phyloP scores from a whole-genome alignment of 2,888 invertebrate genomes.

The Drosophila bunnanda region DNA sequence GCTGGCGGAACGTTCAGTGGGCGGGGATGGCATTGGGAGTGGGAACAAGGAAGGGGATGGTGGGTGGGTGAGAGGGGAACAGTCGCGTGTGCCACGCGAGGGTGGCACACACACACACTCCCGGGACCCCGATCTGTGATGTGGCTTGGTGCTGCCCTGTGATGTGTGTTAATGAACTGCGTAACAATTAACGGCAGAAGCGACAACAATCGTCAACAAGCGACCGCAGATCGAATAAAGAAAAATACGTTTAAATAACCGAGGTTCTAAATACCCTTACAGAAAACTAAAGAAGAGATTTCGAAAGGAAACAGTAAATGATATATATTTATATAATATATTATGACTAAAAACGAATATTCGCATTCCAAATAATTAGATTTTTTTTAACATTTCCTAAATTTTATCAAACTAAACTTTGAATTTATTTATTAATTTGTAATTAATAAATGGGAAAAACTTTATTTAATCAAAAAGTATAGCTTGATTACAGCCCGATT shows the following conservation, averaged over 20 bases:
- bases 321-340: too few species aligned
- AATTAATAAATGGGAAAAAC: not conserved
- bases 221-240: constrained; percentile 15
- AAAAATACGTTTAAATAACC: not conserved
- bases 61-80: constrained; percentile 28
- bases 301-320: not conserved
- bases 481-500: not conserved
- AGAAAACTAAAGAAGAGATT: not conserved
- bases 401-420: not conserved
- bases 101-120: constrained; percentile 52
- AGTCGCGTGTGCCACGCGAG: constrained; percentile 78
- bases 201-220: constrained; percentile 51
- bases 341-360: too few species aligned
- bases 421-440: not conserved
- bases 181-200: constrained; percentile 70
- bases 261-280: not conserved
- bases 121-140: constrained; percentile 25
- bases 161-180: constrained; percentile 76
- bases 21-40: constrained; percentile 1
- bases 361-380: too few species aligned
- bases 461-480: not conserved
- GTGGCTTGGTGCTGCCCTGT: constrained; percentile 18
- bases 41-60: constrained; percentile 8
- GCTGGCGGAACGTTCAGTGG: constrained; percentile 36
- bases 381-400: too few species aligned